These are phyloP conservation scores for Saguinus imperator DNA, from an alignment of 2,113 vertebrate species.

Conservation along the genomic window DNA sequence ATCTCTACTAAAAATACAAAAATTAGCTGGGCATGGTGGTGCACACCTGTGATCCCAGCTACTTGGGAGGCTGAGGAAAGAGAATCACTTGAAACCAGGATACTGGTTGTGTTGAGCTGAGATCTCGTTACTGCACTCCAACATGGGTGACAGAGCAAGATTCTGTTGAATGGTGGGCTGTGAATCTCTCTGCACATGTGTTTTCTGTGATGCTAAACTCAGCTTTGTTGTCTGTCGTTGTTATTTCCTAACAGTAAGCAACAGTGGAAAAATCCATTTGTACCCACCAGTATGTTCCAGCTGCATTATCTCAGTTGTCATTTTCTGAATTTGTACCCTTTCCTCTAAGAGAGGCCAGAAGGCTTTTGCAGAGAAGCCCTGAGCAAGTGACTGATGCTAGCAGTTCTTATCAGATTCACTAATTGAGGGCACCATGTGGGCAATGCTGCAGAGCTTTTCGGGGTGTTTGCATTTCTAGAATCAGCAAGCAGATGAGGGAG, in stretches of 20 bases:
- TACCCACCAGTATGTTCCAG: neutral
- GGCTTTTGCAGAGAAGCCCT: conserved; percentile 32
- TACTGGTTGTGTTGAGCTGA: no score
- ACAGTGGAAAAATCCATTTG: neutral
- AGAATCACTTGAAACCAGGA: no score
- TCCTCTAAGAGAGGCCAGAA: neutral
- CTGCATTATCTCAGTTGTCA: neutral
- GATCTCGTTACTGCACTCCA: no score
- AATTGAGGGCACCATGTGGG: neutral
- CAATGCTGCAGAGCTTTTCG: conserved; percentile 28
- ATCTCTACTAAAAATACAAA: no score
- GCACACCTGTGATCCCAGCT: no score
- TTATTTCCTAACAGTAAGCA: neutral
- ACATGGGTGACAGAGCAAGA: no score
- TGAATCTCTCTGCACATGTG: neutral
- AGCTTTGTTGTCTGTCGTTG: no score
- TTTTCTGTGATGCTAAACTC: neutral
- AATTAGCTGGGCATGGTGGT: no score
- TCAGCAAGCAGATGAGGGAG: neutral
- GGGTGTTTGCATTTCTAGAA: neutral
- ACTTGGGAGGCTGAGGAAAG: no score
- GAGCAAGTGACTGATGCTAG: neutral
- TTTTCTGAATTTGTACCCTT: neutral
- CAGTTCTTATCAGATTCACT: conserved; percentile 26
- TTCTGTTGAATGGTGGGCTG: no score